Conservation (phyloP, 2,797 vertebrate species). For the Malurus leucopterus region DNA sequence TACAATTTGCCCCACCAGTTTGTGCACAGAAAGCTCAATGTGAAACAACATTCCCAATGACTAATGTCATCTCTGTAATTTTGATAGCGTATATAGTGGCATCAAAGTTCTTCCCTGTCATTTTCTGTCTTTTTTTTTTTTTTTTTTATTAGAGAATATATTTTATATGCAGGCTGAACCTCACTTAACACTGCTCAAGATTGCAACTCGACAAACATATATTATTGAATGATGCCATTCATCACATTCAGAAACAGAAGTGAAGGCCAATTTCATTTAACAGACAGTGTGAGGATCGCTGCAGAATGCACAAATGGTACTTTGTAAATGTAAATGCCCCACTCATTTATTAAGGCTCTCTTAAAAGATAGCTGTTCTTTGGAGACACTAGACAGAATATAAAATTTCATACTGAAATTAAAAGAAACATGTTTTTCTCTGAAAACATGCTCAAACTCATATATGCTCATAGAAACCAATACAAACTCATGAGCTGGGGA, state of each 20-base stretch:
- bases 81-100: neutral
- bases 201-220: slow-evolving; percentile 54
- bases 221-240: slow-evolving; percentile 67
- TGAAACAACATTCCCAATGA: neutral
- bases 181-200: slow-evolving; percentile 48
- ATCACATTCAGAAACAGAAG: slow-evolving; percentile 58
- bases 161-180: slow-evolving; percentile 39
- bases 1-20: neutral
- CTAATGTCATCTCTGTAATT: neutral
- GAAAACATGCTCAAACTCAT: neutral
- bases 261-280: slow-evolving; percentile 56
- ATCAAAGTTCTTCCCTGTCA: neutral
- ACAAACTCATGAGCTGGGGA: neutral
- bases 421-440: neutral
- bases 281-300: slow-evolving; percentile 51
- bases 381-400: neutral
- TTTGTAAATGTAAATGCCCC: slow-evolving; percentile 23
- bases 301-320: slow-evolving; percentile 48
- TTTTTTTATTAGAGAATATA: slow-evolving; percentile 15
- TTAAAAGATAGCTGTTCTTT: slow-evolving; percentile 11
- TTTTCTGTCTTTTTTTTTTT: neutral
- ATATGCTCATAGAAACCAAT: neutral
- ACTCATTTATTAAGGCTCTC: slow-evolving; percentile 11
- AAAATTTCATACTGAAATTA: neutral
- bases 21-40: neutral